Percentiles rank a stretch among this genome's conserved stretches.
Conservation (phyloP, 2,888 invertebrate genomes). For the Noctua janthina region DNA sequence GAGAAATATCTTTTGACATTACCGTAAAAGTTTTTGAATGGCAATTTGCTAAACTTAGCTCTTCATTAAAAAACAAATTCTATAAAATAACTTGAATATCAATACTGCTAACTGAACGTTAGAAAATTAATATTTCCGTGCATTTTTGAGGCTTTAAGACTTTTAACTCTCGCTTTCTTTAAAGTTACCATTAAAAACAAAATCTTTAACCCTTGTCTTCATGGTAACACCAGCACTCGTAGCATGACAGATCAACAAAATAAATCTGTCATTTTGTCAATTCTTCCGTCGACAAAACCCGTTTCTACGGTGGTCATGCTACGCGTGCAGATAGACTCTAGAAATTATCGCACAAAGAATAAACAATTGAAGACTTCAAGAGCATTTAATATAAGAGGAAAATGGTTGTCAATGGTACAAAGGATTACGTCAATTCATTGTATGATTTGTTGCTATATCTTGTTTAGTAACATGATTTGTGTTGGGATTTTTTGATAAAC, state of each 20-base stretch:
- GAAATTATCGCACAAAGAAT: constrained; percentile 19
- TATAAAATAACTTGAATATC: background rate
- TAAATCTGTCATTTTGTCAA: too few species aligned
- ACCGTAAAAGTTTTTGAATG: background rate
- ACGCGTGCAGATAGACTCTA: background rate
- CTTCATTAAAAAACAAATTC: background rate
- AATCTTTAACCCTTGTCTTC: background rate
- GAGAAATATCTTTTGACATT: background rate
- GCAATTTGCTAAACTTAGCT: background rate
- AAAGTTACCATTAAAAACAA: background rate
- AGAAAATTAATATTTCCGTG: background rate
- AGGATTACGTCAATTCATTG: constrained; percentile 16
- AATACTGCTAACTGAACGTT: background rate
- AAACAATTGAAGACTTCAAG: constrained; percentile 15
- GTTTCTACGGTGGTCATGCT: too few species aligned
- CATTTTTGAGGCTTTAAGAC: background rate
- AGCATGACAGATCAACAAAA: too few species aligned
- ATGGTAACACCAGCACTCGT: background rate
- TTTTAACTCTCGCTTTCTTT: background rate
- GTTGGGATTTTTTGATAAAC: constrained; percentile 10
- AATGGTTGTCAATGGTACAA: constrained; percentile 30
- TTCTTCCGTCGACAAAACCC: too few species aligned
- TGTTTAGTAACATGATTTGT: constrained; percentile 5
- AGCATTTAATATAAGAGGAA: constrained; percentile 20
- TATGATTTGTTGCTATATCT: constrained; percentile 14